A percentile compares a stretch with the other conserved stretches of the same genome.
These are phyloP conservation scores for Stomorhina lunata DNA, from an alignment of 2,888 invertebrate species.

Conservation along the genomic window DNA sequence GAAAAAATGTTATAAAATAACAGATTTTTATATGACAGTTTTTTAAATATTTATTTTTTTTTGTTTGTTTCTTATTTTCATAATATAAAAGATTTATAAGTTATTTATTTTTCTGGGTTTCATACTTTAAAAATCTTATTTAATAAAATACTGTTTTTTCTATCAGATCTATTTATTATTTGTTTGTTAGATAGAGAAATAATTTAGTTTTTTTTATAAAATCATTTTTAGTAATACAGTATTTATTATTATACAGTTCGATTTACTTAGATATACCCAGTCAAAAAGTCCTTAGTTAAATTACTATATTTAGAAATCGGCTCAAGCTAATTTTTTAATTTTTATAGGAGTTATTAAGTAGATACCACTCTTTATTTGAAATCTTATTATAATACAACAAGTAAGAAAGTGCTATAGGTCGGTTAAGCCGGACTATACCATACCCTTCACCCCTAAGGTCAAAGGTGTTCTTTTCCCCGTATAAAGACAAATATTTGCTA, in stretches of 20 bases:
- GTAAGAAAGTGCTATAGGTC: no score
- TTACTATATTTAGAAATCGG: no score
- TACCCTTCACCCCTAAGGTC: no score
- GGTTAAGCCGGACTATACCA: no score
- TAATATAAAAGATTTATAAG: slow-evolving; percentile 48
- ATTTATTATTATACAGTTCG: slow-evolving; percentile 68
- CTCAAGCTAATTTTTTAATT: no score
- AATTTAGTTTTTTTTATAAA: slow-evolving; percentile 31
- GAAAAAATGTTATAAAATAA: slow-evolving; percentile 63
- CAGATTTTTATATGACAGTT: slow-evolving; percentile 51
- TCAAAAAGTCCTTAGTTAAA: no score
- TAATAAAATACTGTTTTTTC: slow-evolving; percentile 63
- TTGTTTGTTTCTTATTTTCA: slow-evolving; percentile 49
- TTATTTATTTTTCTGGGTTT: slow-evolving; percentile 48
- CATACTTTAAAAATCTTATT: slow-evolving; percentile 61
- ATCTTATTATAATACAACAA: no score
- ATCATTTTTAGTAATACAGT: slow-evolving; percentile 38
- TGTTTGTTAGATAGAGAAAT: slow-evolving; percentile 36
- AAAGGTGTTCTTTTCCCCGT: no score
- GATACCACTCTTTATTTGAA: no score
- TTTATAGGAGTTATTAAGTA: no score
- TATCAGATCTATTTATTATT: slow-evolving; percentile 52
- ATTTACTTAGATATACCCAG: no score
- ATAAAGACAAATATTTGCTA: no score
- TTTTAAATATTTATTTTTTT: slow-evolving; percentile 8